Conservation (phyloP, 2,888 invertebrate genomes). For the Parnassius mnemosyne region DNA sequence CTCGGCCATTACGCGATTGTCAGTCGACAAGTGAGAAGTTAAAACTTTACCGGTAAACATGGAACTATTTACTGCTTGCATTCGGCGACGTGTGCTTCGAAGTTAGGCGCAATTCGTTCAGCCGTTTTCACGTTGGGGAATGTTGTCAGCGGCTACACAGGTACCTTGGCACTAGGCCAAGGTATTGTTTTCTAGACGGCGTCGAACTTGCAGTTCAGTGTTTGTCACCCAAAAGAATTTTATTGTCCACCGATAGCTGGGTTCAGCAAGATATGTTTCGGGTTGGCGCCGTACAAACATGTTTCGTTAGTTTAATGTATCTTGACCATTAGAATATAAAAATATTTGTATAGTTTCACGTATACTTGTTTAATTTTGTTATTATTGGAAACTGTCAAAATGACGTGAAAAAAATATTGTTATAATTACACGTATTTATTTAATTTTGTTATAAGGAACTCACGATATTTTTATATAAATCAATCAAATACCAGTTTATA, state of each 20-base stretch:
- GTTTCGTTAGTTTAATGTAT: slow-evolving; percentile 78
- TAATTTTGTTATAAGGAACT: too few species aligned
- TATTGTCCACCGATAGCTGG: slow-evolving; percentile 75
- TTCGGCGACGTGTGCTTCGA: slow-evolving; percentile 68
- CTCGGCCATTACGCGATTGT: slow-evolving; percentile 63
- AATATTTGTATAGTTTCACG: slow-evolving; percentile 47
- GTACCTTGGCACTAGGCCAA: slow-evolving; percentile 75
- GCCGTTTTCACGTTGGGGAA: slow-evolving; percentile 61
- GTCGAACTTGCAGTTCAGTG: slow-evolving; percentile 79
- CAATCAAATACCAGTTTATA: too few species aligned
- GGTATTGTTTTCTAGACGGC: slow-evolving; percentile 77
- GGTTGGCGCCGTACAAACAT: slow-evolving; percentile 73
- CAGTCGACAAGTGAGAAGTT: slow-evolving; percentile 69
- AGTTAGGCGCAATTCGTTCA: slow-evolving; percentile 76
- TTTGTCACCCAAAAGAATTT: slow-evolving; percentile 80
- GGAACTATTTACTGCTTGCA: slow-evolving; percentile 72
- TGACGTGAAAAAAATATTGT: too few species aligned
- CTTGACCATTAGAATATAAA: slow-evolving; percentile 77
- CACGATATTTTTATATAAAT: too few species aligned
- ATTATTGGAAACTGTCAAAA: too few species aligned
- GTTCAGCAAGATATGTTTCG: slow-evolving; percentile 62
- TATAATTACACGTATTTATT: too few species aligned
- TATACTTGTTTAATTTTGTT: too few species aligned
- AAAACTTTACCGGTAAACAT: slow-evolving; percentile 70
- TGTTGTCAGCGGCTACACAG: slow-evolving; percentile 44